Evolutionary conservation across 2,113 vertebrate genomes (phyloP), one percentile per base, ranked within the genome.

Genomic region (Sisor rabdophorus): DNA sequence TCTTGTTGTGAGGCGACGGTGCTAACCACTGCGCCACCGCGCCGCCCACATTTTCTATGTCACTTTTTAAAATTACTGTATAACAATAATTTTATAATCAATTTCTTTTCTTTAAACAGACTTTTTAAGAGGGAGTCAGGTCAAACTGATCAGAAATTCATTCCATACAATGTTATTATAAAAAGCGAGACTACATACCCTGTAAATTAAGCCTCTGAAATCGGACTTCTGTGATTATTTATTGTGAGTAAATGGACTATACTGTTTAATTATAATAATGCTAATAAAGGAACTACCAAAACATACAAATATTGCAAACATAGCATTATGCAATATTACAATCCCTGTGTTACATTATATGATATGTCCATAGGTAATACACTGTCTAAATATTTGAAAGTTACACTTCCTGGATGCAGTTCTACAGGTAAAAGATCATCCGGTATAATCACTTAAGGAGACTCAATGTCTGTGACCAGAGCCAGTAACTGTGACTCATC

Each of bases 11-110:
- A n/a, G n/a, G 11, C 77, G 22, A 28, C 32, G 32, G n/a, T n/a
- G n/a, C n/a, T n/a, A n/a, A n/a, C n/a, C n/a, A n/a, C n/a, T n/a
- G n/a, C n/a, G n/a, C n/a, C n/a, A n/a, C n/a, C n/a, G n/a, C n/a
- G n/a, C n/a, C n/a, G n/a, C n/a, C n/a, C n/a, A n/a, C n/a, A n/a
- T n/a, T n/a, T n/a, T n/a, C n/a, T n/a, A n/a, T n/a, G n/a, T 53
- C 20, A 50, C 11, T 70, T 36, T 22, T 28, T 20, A 10, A 61
- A 63, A 36, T 77, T 56, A 73, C 44, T 22, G 17, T 22, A 13
- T 59, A 77, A 77, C 72, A 83, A 68, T 53, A 55, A 73, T 75
- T 53, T 58, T n/a, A 78, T 70, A n/a, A 15, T 22, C n/a, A 12
- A 47, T 16, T 7, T 58, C 13, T n/a, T 44, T 47, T 65, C n/a